Percentiles rank a stretch among this genome's conserved stretches.
Evolutionary conservation across 2,113 vertebrate species (phyloP).

Genomic region (Pithys albifrons): DNA sequence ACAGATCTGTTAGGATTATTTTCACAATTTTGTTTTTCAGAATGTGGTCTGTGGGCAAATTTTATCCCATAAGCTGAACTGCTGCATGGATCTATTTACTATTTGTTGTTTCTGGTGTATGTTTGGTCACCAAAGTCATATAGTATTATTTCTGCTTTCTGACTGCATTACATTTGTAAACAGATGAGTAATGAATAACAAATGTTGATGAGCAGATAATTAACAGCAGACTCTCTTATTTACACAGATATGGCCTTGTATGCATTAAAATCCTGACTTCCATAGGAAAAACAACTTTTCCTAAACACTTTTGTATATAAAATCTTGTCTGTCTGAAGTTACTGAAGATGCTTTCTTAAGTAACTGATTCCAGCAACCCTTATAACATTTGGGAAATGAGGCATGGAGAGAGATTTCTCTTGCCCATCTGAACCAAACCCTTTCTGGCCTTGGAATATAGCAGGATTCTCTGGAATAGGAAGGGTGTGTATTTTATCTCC

Average conservation of each 20-base stretch:
- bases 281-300: constrained; percentile 47
- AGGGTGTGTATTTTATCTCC: constrained; percentile 16
- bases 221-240: constrained; percentile 50
- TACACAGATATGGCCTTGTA: constrained; percentile 54
- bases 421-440: background rate
- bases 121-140: constrained; percentile 36
- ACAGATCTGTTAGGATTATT: background rate
- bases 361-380: constrained; percentile 47
- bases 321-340: constrained; percentile 47
- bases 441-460: background rate
- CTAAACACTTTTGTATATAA: constrained; percentile 48
- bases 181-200: constrained; percentile 56
- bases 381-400: constrained; percentile 53
- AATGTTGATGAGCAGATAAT: constrained; percentile 66
- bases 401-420: constrained; percentile 5
- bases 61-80: background rate
- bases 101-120: constrained; percentile 44
- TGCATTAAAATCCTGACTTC: constrained; percentile 33
- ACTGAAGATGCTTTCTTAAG: constrained; percentile 56
- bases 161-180: constrained; percentile 49
- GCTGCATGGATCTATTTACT: background rate
- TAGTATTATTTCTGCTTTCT: constrained; percentile 54
- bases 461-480: constrained; percentile 4
- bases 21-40: background rate
- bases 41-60: background rate